These are phyloP conservation scores for Eretmochelys imbricata DNA, from an alignment of 2,113 vertebrate species.

Conservation along the genomic window DNA sequence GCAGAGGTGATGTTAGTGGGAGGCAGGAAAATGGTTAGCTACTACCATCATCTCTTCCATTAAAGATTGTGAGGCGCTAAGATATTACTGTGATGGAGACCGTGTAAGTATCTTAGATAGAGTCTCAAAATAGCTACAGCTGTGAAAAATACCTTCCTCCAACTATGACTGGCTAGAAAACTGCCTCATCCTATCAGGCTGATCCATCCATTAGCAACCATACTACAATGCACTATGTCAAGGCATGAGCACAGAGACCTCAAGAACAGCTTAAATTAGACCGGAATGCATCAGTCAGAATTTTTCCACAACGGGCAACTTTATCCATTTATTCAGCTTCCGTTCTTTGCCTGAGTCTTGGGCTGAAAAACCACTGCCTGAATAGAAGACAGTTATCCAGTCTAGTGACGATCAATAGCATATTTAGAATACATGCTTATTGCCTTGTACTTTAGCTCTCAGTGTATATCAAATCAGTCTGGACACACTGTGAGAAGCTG, in stretches of 20 bases:
- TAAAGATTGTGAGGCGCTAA: background rate
- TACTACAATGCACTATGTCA: background rate
- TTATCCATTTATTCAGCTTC: background rate
- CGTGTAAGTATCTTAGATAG: background rate
- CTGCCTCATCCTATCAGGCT: background rate
- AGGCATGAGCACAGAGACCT: background rate
- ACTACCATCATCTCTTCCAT: background rate
- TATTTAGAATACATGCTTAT: constrained; percentile 19
- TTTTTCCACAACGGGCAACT: background rate
- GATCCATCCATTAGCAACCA: background rate
- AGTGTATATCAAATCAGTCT: background rate
- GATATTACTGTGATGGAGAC: background rate
- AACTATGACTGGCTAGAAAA: background rate
- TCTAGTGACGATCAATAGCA: background rate
- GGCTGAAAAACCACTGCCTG: background rate
- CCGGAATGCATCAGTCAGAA: background rate
- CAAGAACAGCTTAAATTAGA: background rate
- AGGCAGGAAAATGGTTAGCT: background rate
- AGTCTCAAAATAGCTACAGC: background rate
- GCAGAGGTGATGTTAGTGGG: background rate
- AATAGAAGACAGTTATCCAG: background rate
- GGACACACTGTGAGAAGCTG: constrained; percentile 15
- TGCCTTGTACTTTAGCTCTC: constrained; percentile 22
- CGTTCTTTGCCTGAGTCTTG: background rate
- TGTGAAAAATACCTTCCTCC: background rate